phyloP scores from a whole-genome alignment of 2,113 vertebrate genomes.

The Oxyruncus cristatus region DNA sequence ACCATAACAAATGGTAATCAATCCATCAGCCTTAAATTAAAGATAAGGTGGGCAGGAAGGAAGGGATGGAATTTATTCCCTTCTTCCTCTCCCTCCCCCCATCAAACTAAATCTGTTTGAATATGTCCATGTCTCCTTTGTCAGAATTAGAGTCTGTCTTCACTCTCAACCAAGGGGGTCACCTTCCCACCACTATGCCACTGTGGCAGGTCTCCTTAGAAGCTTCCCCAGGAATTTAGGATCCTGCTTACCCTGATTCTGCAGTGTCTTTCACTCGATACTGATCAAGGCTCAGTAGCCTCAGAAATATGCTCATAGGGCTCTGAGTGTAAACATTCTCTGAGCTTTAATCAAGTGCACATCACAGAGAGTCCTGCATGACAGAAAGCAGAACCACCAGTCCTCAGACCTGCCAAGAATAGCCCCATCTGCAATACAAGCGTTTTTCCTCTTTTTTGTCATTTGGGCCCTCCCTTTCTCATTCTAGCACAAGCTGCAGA shows the following conservation, averaged over 20 bases:
- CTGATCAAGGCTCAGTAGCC: neutral
- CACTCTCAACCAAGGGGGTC: neutral
- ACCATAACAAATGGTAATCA: constrained; percentile 71
- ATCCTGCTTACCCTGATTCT: neutral
- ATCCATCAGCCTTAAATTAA: constrained; percentile 51
- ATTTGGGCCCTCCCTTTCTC: neutral
- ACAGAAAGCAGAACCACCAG: constrained; percentile 55
- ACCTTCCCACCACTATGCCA: neutral
- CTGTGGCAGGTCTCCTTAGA: neutral
- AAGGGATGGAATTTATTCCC: constrained; percentile 40
- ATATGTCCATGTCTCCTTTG: neutral
- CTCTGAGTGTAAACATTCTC: neutral
- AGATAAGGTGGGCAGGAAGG: constrained; percentile 59
- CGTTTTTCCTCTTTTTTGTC: neutral
- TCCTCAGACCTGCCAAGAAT: constrained; percentile 31
- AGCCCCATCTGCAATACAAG: neutral
- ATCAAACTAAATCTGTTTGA: constrained; percentile 10
- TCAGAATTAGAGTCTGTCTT: neutral
- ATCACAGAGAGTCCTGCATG: neutral
- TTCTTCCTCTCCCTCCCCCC: neutral
- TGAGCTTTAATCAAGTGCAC: constrained; percentile 49
- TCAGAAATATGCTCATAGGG: neutral
- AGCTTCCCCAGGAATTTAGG: neutral
- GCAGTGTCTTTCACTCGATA: neutral
- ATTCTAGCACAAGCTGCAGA: neutral